Evolutionary conservation across 2,797 vertebrate species (phyloP), one percentile per base, ranked within the genome.

Genomic region (Ptychobarbus kaznakovi): DNA sequence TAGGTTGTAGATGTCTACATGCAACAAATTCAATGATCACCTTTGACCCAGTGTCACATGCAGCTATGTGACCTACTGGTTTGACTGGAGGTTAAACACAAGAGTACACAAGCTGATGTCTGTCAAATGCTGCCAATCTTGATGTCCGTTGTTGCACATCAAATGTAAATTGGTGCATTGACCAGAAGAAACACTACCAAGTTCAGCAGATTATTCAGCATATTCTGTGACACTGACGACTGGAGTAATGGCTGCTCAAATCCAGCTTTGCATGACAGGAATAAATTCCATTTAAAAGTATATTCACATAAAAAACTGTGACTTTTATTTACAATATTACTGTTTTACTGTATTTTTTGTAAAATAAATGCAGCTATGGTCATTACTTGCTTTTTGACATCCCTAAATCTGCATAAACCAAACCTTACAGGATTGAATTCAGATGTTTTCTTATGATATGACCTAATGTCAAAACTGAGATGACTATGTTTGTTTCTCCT

Each of bases 1-100:
- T 68, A 78, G 83, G 38, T 63, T 79, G n/a, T 68, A 82, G 44
- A 85, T 77, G 53, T 78, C 51, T 72, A 65, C 84, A 82, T 78
- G 83, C 79, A 82, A 77, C 83, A 66, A 63, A 82, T 81, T 73
- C 44, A 66, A 40, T 74, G 25, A 35, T 79, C 51, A 85, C 80
- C 65, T 78, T 82, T 82, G 83, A 82, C 69, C 65, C 58, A 15
- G 10, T 79, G 66, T 75, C 46, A 72, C 74, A 73, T 58, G 80
- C 75, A 79, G 69, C 35, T 65, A 38, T 82, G 72, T 82, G 68
- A 85, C 83, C 76, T 53, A 46, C 42, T 44, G 42, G 58, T 83
- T 42, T 35, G 63, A 83, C 75, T 81, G 61, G 66, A 46, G 79
- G 25, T 81, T 76, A 84, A 78, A 84, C 73, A 83, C 40, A 6